Evolutionary conservation across 2,888 invertebrate species (phyloP), one percentile per base, ranked within the genome.

Genomic region (Poecilobothrus nobilitatus): DNA sequence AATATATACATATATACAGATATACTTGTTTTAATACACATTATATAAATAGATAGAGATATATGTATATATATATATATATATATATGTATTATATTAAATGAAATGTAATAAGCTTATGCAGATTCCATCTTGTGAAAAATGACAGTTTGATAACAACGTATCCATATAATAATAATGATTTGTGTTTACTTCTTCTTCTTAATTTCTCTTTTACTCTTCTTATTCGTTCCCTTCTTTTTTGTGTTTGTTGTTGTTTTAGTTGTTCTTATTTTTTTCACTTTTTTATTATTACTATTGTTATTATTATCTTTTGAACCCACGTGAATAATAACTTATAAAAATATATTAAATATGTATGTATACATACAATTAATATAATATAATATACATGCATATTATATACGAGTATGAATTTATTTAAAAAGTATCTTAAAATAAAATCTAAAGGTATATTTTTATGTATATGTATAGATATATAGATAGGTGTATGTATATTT

Each of bases 291-390:
- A 9, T 44, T 44, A 44, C 12, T 44, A 10, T 44, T 44, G 12
- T 44, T 44, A 44, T 44, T 44, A 44, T 44, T 44, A 44, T 44
- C 44, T 44, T 44, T 44, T 44, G 44, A 44, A 44, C 44, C 44
- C 44, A 44, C 44, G 44, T 44, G 44, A 44, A 44, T 44, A 44
- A 44, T 44, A 44, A 44, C 15, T 44, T 44, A 44, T 44, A 44
- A 44, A 44, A 44, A 44, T 34, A 34, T 34, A 5, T 7, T 34
- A 34, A 34, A 34, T 7, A 34, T 7, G 5, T 34, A 34, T 5
- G 34, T 34, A 34, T 8, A 8, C 8, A 34, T 34, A 34, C 8
- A 34, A 7, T 34, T 34, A 34, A 5, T n/a, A n/a, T n/a, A n/a
- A n/a, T 34, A 34, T 5, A 7, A 34, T 34, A 34, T 34, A 34